Conservation (phyloP, 92 coral and sea anemone genomes). For the Diadumene lineata region DNA sequence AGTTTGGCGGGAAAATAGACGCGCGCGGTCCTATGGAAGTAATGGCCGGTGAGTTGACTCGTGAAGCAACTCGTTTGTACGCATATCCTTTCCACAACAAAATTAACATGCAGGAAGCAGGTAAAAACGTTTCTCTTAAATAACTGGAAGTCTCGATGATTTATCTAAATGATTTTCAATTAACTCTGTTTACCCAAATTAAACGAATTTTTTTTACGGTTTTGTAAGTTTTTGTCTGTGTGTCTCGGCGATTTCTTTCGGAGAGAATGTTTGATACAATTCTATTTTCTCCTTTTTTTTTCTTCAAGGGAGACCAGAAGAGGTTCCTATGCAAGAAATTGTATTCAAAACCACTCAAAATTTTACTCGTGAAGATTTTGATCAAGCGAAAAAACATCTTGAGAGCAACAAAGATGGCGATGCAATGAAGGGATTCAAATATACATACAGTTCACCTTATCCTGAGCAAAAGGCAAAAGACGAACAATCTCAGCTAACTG, state of each 20-base stretch:
- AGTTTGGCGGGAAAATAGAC: not conserved
- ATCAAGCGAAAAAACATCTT: slow-evolving; percentile 8
- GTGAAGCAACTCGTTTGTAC: not conserved
- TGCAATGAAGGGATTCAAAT: slow-evolving; percentile 12
- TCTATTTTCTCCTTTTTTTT: no score
- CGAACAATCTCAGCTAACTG: not conserved
- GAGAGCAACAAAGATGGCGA: slow-evolving; percentile 15
- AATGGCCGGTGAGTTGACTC: slow-evolving; percentile 4
- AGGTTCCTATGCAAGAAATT: slow-evolving; percentile 29
- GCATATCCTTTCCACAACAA: slow-evolving; percentile 24
- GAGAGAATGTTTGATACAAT: no score
- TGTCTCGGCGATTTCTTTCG: not conserved
- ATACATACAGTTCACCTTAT: not conserved
- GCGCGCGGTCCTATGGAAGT: not conserved
- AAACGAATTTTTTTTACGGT: no score
- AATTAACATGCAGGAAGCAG: slow-evolving; percentile 11
- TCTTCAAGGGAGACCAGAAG: slow-evolving; percentile 6
- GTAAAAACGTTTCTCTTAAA: slow-evolving; percentile 14
- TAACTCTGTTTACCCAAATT: no score
- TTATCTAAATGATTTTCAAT: no score
- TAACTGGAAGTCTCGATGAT: slow-evolving; percentile 13
- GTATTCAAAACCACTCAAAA: slow-evolving; percentile 10
- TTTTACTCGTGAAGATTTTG: slow-evolving; percentile 14
- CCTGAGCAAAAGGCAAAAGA: slow-evolving; percentile 5
- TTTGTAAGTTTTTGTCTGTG: not conserved